Evolutionary conservation across 2,113 vertebrate genomes (phyloP), one percentile per base, ranked within the genome.

Genomic region (Nannospalax galili): DNA sequence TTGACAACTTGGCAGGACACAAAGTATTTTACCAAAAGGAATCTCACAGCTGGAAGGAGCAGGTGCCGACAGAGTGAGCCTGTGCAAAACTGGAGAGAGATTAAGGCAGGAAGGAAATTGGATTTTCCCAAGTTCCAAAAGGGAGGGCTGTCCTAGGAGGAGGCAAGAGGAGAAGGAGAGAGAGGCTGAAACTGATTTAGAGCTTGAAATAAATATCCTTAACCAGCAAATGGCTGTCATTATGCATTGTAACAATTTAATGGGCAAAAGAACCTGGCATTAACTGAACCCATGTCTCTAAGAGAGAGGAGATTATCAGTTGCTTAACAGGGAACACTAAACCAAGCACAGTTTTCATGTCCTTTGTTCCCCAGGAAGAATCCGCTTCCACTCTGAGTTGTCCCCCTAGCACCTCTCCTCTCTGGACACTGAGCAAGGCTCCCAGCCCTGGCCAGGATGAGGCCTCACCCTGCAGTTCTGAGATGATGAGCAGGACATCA

Each of bases 61-160:
- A 98, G 98, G 98, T 98, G 98, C 96, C 74, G 97, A 96, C 97
- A 97, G 98, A 98, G 97, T 94, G 97, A 95, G 97, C 95, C 93
- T 98, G 97, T 90, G 96, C 97, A 94, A 97, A 97, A 96, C 98
- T 97, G 97, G 95, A 98, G 97, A 97, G 97, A 98, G 95, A 97
- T 98, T 97, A 69, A 98, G 98, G 97, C 98, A 98, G 98, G 98
- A 98, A 98, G 98, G 98, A 98, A 98, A 98, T 96, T 78, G 28
- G 97, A 98, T 98, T 98, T 98, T 98, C 98, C 98, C 98, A 98
- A 97, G 98, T 97, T 98, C 97, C 98, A 98, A 97, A 97, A 96
- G 97, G 97, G 95, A 97, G 96, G 97, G 97, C 48, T 94, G 62
- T n/a, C 45, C 65, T 73, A 96, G 95, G 79, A 97, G 88, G 75